Evolutionary conservation across 53 echinoderm and acorn worm genomes (phyloP).

Genomic region (Holothuria scabra): DNA sequence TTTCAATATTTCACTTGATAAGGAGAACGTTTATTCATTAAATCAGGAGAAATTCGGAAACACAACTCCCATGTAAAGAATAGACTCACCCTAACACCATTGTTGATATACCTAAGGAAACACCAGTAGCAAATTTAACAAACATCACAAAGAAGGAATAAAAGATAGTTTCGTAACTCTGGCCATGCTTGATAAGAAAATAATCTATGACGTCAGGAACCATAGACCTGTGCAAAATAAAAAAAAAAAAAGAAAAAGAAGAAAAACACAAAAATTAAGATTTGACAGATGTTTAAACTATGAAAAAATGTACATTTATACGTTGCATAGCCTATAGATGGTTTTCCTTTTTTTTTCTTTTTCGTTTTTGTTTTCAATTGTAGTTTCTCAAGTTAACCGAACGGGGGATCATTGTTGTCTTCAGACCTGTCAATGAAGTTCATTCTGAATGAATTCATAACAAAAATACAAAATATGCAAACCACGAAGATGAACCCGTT

Average conservation of each 20-base stretch:
- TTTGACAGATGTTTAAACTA: too few relatives aligned
- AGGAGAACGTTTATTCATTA: too few relatives aligned
- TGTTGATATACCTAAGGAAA: constrained; percentile 77
- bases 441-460: too few relatives aligned
- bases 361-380: background rate
- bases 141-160: constrained; percentile 97
- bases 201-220: constrained; percentile 96
- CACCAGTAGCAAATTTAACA: constrained; percentile 83
- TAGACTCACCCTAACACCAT: constrained; percentile 81
- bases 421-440: too few relatives aligned
- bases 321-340: background rate
- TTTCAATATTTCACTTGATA: too few relatives aligned
- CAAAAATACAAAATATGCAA: too few relatives aligned
- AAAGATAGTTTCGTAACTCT: constrained; percentile 91
- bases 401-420: too few relatives aligned
- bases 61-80: too few relatives aligned
- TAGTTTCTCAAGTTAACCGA: too few relatives aligned
- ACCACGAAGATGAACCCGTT: too few relatives aligned
- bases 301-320: background rate
- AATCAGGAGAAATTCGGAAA: too few relatives aligned
- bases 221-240: constrained; percentile 72
- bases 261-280: too few relatives aligned
- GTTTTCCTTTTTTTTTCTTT: background rate
- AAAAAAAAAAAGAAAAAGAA: background rate
- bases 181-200: constrained; percentile 81